Conservation (phyloP, 1,140 invertebrate genomes). For the Macrobrachium rosenbergii region DNA sequence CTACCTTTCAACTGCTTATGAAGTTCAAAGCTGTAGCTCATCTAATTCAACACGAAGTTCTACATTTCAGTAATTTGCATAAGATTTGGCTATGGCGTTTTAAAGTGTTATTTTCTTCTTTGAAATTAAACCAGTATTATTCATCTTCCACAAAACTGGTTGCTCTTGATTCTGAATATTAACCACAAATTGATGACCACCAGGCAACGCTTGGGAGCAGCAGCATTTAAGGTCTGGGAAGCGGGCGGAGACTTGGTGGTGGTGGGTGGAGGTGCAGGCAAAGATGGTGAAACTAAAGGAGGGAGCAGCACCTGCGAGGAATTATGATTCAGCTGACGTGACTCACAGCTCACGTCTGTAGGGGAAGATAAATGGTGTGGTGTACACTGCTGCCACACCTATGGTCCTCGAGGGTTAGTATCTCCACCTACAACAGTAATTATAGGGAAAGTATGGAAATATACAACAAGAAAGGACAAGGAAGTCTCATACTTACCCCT, state of each 20-base stretch:
- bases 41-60: no score
- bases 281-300: constrained; percentile 16
- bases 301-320: constrained; percentile 28
- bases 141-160: no score
- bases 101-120: no score
- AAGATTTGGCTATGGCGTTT: no score
- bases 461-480: background rate
- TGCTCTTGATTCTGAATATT: no score
- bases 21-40: no score
- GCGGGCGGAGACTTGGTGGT: constrained; percentile 18
- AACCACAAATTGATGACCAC: background rate
- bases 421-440: constrained; percentile 15
- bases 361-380: constrained; percentile 17
- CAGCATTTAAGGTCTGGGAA: background rate
- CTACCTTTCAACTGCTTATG: no score
- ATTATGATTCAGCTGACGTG: constrained; percentile 23
- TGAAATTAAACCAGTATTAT: no score
- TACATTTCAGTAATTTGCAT: no score
- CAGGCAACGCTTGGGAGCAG: constrained; percentile 8
- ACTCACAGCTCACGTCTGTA: constrained; percentile 26
- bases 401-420: constrained; percentile 15
- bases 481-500: background rate
- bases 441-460: constrained; percentile 8
- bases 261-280: constrained; percentile 14
- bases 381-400: constrained; percentile 26